These are phyloP conservation scores for Maniola jurtina DNA, from an alignment of 1,140 invertebrate genomes.

Conservation along the genomic window DNA sequence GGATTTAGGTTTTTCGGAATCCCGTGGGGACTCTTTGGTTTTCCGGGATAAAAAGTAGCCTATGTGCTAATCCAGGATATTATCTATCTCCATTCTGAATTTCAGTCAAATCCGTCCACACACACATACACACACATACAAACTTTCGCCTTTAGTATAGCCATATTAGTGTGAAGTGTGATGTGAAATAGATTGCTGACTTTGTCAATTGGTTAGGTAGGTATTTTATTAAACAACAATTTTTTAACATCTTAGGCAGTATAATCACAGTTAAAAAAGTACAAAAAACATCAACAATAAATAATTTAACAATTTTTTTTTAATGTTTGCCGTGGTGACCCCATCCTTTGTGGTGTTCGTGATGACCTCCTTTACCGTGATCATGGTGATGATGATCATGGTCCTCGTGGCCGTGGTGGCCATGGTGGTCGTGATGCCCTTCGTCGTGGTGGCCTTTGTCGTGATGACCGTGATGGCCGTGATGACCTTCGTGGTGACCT, in stretches of 20 bases:
- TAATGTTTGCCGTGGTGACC: conserved; percentile 73
- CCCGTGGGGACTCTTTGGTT: too few relatives aligned
- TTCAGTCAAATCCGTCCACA: too few relatives aligned
- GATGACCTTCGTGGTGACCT: conserved; percentile 80
- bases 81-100: too few relatives aligned
- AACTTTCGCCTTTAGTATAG: too few relatives aligned
- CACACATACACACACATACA: too few relatives aligned
- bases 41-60: too few relatives aligned
- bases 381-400: conserved; percentile 82
- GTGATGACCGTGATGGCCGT: conserved; percentile 81
- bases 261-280: background rate
- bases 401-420: conserved; percentile 82
- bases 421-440: conserved; percentile 82
- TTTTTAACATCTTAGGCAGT: background rate
- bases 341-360: conserved; percentile 83
- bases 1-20: too few relatives aligned
- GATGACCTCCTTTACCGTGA: conserved; percentile 83
- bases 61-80: too few relatives aligned
- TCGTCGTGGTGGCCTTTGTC: conserved; percentile 81
- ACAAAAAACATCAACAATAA: background rate
- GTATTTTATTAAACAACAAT: conserved; percentile 1
- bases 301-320: conserved; percentile 13
- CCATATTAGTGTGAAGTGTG: too few relatives aligned
- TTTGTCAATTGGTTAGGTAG: too few relatives aligned
- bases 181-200: too few relatives aligned